Percentiles rank a stretch among this genome's conserved stretches.
Evolutionary conservation across 2,797 vertebrate genomes (phyloP).

Genomic region (Pseudochirops cupreus): DNA sequence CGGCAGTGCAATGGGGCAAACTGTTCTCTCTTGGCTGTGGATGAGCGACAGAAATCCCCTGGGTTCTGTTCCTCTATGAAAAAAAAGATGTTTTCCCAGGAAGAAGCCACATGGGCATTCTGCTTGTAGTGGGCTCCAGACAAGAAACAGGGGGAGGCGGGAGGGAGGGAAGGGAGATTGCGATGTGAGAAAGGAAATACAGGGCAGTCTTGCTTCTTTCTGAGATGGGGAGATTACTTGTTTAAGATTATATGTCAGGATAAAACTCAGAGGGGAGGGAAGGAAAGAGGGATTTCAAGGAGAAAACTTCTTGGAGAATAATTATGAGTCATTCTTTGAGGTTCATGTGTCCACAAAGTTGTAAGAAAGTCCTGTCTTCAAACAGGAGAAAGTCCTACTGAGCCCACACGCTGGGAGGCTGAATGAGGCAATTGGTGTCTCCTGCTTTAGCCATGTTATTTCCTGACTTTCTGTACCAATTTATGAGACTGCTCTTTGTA

Average conservation of each 20-base stretch:
- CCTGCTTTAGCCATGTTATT: neutral
- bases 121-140: conserved; percentile 28
- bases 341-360: conserved; percentile 33
- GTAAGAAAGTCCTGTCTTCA: conserved; percentile 46
- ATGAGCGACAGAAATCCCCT: conserved; percentile 43
- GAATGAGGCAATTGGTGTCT: neutral
- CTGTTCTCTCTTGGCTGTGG: neutral
- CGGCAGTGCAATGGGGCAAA: neutral
- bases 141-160: neutral
- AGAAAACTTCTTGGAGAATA: conserved; percentile 49
- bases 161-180: neutral
- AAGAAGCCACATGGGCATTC: conserved; percentile 28
- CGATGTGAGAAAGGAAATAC: conserved; percentile 47
- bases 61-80: conserved; percentile 32
- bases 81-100: conserved; percentile 53
- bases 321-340: conserved; percentile 47
- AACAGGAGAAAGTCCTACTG: neutral
- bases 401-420: neutral
- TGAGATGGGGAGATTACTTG: conserved; percentile 38
- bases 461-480: conserved; percentile 13
- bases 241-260: conserved; percentile 45
- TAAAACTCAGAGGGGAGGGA: conserved; percentile 46
- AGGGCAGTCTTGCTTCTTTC: conserved; percentile 49
- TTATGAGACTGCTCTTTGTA: neutral
- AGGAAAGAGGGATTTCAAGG: conserved; percentile 18